phyloP scores from a whole-genome alignment of 2,797 vertebrate genomes.

The Pangasius sanitwongsei region DNA sequence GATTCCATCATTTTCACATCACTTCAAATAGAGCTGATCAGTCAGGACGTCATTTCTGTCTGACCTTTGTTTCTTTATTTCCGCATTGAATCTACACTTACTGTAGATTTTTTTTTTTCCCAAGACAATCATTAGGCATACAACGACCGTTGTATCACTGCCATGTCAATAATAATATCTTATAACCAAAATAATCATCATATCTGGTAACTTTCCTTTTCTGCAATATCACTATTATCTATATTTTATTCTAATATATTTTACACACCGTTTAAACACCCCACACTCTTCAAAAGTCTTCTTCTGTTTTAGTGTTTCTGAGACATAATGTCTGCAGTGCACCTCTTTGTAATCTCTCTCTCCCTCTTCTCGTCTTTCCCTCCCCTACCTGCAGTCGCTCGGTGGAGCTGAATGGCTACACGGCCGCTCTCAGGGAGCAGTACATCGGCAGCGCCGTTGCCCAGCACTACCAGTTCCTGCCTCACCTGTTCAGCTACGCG shows the following conservation, averaged over 20 bases:
- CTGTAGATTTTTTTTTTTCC: neutral
- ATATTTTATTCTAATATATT: neutral
- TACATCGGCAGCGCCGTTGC: conserved; percentile 91
- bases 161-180: neutral
- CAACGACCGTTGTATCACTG: neutral
- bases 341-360: neutral
- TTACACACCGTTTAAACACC: neutral
- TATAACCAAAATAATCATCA: neutral
- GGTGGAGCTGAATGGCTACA: conserved; percentile 91
- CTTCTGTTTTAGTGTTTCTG: neutral
- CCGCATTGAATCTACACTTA: neutral
- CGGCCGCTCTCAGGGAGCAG: conserved; percentile 92
- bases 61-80: neutral
- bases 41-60: neutral
- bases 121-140: too few species aligned
- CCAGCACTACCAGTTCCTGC: conserved; percentile 92
- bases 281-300: neutral
- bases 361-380: neutral
- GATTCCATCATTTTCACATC: neutral
- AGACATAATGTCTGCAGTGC: neutral
- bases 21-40: neutral
- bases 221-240: neutral
- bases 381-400: conserved; percentile 80
- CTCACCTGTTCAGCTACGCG: conserved; percentile 92
- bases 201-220: neutral